phyloP scores from a whole-genome alignment of 2,888 invertebrate species.

The Minunthozetes semirufus region DNA sequence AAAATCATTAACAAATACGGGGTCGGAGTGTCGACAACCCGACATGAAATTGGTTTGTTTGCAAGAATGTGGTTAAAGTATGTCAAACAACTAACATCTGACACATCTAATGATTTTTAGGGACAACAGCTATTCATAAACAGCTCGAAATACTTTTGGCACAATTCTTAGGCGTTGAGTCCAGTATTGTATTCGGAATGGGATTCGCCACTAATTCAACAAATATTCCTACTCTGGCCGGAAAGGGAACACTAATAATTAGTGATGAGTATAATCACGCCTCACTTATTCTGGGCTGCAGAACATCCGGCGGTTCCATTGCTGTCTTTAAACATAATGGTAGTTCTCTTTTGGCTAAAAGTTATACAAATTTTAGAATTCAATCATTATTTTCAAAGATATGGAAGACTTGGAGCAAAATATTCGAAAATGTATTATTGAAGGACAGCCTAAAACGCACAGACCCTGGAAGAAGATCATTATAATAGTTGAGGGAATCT shows the following conservation, averaged over 20 bases:
- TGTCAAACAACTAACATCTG: background rate
- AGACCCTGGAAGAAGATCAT: constrained; percentile 36
- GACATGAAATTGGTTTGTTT: constrained; percentile 61
- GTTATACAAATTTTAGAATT: background rate
- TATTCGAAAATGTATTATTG: constrained; percentile 5
- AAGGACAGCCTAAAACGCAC: constrained; percentile 13
- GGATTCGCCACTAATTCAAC: constrained; percentile 56
- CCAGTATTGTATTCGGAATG: constrained; percentile 54
- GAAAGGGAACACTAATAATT: constrained; percentile 52
- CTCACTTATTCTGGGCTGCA: constrained; percentile 53
- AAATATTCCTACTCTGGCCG: constrained; percentile 53
- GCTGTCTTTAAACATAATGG: constrained; percentile 54
- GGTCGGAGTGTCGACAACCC: constrained; percentile 64
- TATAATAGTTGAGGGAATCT: constrained; percentile 49
- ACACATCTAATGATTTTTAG: constrained; percentile 36
- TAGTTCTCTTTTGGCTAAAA: constrained; percentile 3
- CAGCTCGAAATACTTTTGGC: constrained; percentile 52
- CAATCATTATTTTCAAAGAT: background rate
- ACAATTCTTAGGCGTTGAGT: constrained; percentile 53
- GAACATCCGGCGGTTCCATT: constrained; percentile 53
- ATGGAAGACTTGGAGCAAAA: constrained; percentile 25
- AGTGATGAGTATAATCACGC: constrained; percentile 55
- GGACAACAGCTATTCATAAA: constrained; percentile 44
- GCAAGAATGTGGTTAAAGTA: background rate
- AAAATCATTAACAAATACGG: constrained; percentile 64